These are phyloP conservation scores for Melinaea menophilus DNA, from an alignment of 2,888 invertebrate genomes.

Conservation along the genomic window DNA sequence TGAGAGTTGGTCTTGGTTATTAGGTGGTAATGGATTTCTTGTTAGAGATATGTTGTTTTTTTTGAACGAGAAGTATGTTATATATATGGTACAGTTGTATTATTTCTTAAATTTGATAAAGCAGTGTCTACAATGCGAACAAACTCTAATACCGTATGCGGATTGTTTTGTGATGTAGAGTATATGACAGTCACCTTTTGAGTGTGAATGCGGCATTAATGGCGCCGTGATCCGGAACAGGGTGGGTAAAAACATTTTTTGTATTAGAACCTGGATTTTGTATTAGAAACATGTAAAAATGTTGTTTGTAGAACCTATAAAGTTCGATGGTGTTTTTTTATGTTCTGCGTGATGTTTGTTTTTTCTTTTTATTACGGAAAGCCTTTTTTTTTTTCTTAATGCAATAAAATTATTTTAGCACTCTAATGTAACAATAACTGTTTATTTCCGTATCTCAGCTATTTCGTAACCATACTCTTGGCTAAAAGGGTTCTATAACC, in stretches of 20 bases:
- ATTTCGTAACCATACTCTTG: too few relatives aligned
- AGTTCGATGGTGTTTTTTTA: neutral
- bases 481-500: neutral
- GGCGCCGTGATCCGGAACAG: slow-evolving; percentile 25
- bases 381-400: too few relatives aligned
- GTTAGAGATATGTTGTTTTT: too few relatives aligned
- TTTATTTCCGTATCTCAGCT: too few relatives aligned
- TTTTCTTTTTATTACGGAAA: too few relatives aligned
- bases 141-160: slow-evolving; percentile 25
- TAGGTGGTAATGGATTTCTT: too few relatives aligned
- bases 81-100: neutral
- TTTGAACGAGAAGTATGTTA: too few relatives aligned
- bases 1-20: too few relatives aligned
- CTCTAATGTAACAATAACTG: too few relatives aligned
- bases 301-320: slow-evolving; percentile 1
- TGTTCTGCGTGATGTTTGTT: too few relatives aligned
- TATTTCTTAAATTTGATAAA: neutral
- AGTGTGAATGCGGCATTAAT: slow-evolving; percentile 24
- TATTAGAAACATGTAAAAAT: slow-evolving; percentile 10
- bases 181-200: slow-evolving; percentile 33
- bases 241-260: slow-evolving; percentile 14
- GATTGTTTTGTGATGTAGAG: slow-evolving; percentile 33
- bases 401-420: neutral
- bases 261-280: slow-evolving; percentile 11
- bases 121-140: slow-evolving; percentile 14